These are phyloP conservation scores for Dryococelus australis DNA, from an alignment of 2,888 invertebrate species.

Conservation along the genomic window DNA sequence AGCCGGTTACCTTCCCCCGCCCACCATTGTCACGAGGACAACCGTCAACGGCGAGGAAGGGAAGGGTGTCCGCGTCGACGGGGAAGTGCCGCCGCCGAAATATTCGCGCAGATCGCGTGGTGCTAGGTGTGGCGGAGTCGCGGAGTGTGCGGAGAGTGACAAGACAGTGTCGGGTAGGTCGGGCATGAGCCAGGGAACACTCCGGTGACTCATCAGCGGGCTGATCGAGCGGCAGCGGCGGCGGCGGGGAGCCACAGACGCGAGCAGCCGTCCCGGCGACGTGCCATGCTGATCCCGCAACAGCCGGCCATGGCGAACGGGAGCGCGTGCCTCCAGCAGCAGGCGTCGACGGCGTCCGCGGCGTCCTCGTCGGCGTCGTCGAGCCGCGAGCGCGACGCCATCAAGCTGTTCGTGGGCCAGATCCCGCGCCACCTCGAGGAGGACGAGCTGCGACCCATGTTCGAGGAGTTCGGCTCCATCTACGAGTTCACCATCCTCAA, in stretches of 20 bases:
- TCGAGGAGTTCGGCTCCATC: constrained; percentile 92
- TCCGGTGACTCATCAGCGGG: neutral
- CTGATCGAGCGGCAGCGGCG: too few species aligned
- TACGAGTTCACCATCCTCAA: constrained; percentile 94
- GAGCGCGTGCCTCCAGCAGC: neutral
- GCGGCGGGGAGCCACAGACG: too few species aligned
- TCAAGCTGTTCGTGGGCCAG: constrained; percentile 92
- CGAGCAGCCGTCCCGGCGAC: too few species aligned
- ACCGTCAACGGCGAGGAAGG: neutral
- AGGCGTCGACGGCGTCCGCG: constrained; percentile 13
- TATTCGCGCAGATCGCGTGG: too few species aligned
- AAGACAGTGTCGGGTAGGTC: neutral
- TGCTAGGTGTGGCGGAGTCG: too few species aligned
- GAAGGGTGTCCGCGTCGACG: neutral
- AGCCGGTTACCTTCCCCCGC: neutral
- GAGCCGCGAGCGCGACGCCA: constrained; percentile 60
- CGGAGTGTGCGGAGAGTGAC: neutral
- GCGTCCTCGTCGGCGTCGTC: constrained; percentile 25
- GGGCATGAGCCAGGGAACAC: neutral
- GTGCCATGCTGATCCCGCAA: constrained; percentile 39
- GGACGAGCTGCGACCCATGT: constrained; percentile 86
- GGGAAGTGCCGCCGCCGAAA: neutral
- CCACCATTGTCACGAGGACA: too few species aligned
- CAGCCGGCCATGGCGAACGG: constrained; percentile 34
- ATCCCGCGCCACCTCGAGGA: constrained; percentile 91